Evolutionary conservation across 2,797 vertebrate genomes (phyloP), one percentile per base, ranked within the genome.

Genomic region (Esox masquinongy): DNA sequence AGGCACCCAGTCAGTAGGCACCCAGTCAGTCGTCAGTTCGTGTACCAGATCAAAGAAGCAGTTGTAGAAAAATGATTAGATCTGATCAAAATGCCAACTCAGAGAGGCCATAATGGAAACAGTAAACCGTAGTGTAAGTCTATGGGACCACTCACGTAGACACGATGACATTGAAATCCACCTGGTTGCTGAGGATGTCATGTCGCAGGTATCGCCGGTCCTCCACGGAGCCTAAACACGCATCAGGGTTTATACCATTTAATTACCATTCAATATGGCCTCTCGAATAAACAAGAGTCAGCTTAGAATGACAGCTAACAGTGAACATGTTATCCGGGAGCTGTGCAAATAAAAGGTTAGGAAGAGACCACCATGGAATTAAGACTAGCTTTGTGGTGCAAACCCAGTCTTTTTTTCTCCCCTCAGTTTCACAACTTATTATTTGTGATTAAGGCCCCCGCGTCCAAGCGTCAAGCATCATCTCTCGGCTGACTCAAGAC

Each of bases 91-190:
- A 39, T 39, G 36, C 2, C 1, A 1, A 2, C 7, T 39, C 4
- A 39, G 36, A 39, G 36, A 39, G 36, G 36, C 36, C 36, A 39
- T 39, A 6, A 39, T 39, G 36, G 36, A 39, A 39, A 39, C 2
- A 0, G 34, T 6, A 39, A 8, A 39, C 1, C 4, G 36, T 39
- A 67, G 7, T 4, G 12, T n/a, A 1, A 6, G 36, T 39, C 36
- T n/a, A 9, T 16, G 29, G 8, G 29, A 15, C 4, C 3, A 94
- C 97, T 98, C 91, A 99, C 98, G 98, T 99, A 51, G 97, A 97
- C 67, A 99, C 90, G 26, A 99, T 97, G 77, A 99, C 95, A 73
- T 96, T 95, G 78, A 97, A 98, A 9, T 97, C 94, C 29, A 94
- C 83, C 0, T 82, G 88, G 74, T 89, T 89, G 85, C 91, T 95